Evolutionary conservation across 2,888 invertebrate species (phyloP), one percentile per base, ranked within the genome.

Genomic region (Tricholauxania praeusta): DNA sequence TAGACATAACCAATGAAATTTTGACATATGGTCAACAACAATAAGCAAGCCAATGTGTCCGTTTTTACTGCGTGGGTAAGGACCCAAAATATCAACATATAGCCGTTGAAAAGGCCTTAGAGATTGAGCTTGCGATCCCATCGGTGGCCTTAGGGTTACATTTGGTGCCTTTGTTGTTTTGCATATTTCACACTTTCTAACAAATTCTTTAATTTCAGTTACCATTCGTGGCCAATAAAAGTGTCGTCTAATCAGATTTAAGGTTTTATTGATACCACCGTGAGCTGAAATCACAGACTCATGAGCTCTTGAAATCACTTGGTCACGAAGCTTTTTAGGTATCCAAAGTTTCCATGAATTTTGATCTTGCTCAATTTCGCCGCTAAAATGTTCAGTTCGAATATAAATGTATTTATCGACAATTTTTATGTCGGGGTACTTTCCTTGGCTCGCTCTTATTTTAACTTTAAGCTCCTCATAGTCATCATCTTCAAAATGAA

Each of bases 101-200:
- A 70, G 2, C 1, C 70, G 51, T 28, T 70, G 64, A 49, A 22
- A 22, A 22, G 22, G 22, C 22, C 22, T 22, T 22, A 22, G 22
- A 22, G 22, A 22, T 22, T 22, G 22, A 22, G 22, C 22, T 22
- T 22, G 22, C 22, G 22, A 22, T 22, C 22, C 22, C 22, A 22
- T 22, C 3, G 22, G 22, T 3, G 22, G 22, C 3, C 22, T 22
- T 22, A 22, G 3, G 3, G 22, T 22, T 22, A 22, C 22, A 53
- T 67, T 67, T 1, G 67, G 62, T 15, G 60, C 51, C n/a, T 72
- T 72, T 14, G 72, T 70, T 3, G 32, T n/a, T 48, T 70, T 73
- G 28, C 66, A 70, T n/a, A 52, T 51, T 4, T 65, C 57, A 17
- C 65, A 70, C 14, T 53, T 17, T 59, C 39, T 15, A 12, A 65